Base-by-base conservation (phyloP, 2,113 vertebrate genomes). In the Noturus placidus region DNA sequence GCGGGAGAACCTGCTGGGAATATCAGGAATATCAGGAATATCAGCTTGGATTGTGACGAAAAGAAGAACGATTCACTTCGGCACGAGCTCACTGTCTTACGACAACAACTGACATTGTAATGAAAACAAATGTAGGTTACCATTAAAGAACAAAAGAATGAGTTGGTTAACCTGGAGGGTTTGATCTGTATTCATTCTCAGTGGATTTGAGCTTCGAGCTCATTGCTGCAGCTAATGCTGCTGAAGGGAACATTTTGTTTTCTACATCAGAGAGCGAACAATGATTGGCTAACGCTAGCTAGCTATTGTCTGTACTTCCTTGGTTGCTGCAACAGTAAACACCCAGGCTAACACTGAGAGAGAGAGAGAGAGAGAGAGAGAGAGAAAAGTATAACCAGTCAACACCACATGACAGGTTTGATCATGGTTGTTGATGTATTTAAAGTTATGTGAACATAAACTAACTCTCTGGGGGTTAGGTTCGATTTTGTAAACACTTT, bases 281-380 rank as follows among this genome's bases (percentile, higher is more conserved):
- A 4, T 74, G 70, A 15, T 72, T n/a, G 35, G 84, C 54, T 85
- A 76, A 52, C 27, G 69, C 14, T 57, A 57, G 30, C 83, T 74
- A 74, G 78, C 63, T 57, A 82, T 82, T 87, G 33, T 82, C 30
- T 67, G 4, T 25, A 19, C 42, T 79, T 86, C 76, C 70, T 87
- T 82, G 72, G 65, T 87, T 72, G 17, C 27, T 57, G 52, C 9
- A 82, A 56, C 77, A 33, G 22, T 70, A n/a, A 74, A 46, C 19
- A 59, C 19, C 5, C 15, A 13, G 2, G 13, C 54, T 15, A 15
- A 59, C 61, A 65, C 61, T 3, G 0, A 65, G 3, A 27, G 9
- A 11, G 42, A n/a, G 22, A 76, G 6, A 11, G 0, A 65, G 3
- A 27, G 9, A 11, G 42, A n/a, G 22, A 76, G 6, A 50, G 15